phyloP scores from a whole-genome alignment of 2,113 vertebrate genomes.

The Mustelus asterias region DNA sequence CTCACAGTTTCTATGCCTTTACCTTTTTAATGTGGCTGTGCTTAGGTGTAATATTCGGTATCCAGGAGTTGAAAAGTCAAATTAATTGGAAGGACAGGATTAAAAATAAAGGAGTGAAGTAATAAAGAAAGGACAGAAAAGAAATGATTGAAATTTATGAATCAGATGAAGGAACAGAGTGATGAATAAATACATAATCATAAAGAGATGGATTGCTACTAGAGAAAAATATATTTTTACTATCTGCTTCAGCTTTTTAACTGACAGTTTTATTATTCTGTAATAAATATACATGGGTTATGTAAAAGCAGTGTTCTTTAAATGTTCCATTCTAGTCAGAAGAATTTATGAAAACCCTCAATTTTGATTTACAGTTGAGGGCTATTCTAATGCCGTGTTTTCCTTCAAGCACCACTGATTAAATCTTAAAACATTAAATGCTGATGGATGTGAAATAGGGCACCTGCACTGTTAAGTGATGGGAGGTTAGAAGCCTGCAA shows the following conservation, averaged over 20 bases:
- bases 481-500: slow-evolving; percentile 49
- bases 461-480: slow-evolving; percentile 53
- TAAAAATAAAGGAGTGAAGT: background rate
- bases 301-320: slow-evolving; percentile 37
- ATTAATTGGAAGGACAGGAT: background rate
- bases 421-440: slow-evolving; percentile 38
- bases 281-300: slow-evolving; percentile 38
- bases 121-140: slow-evolving; percentile 17
- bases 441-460: slow-evolving; percentile 48
- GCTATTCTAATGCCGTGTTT: slow-evolving; percentile 37
- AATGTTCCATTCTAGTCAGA: slow-evolving; percentile 37
- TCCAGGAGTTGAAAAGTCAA: slow-evolving; percentile 24
- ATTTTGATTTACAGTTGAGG: slow-evolving; percentile 37
- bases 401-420: slow-evolving; percentile 38
- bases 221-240: slow-evolving; percentile 36
- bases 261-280: slow-evolving; percentile 34
- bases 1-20: background rate
- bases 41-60: background rate
- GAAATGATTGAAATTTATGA: slow-evolving; percentile 36
- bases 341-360: slow-evolving; percentile 37
- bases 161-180: slow-evolving; percentile 32
- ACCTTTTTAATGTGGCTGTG: background rate
- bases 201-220: slow-evolving; percentile 32
- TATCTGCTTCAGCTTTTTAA: slow-evolving; percentile 33
- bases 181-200: slow-evolving; percentile 38